Percentiles rank a stretch among this genome's conserved stretches.
These are phyloP conservation scores for Brotula barbata DNA, from an alignment of 2,797 vertebrate genomes.

Conservation along the genomic window DNA sequence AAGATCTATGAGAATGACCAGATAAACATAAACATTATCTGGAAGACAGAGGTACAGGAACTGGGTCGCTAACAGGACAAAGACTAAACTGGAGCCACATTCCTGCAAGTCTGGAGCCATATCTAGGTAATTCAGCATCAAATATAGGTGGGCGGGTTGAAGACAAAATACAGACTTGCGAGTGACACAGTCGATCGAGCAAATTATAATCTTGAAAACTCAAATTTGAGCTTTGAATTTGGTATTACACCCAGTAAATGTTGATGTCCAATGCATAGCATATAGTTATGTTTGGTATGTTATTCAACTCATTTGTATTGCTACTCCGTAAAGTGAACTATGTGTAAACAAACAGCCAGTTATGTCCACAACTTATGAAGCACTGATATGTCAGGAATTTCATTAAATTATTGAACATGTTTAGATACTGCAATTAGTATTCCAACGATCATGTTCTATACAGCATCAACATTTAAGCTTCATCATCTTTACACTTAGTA, in stretches of 20 bases:
- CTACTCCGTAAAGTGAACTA: slow-evolving; percentile 51
- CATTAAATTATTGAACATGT: slow-evolving; percentile 50
- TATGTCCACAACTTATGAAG: slow-evolving; percentile 58
- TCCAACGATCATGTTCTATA: slow-evolving; percentile 58
- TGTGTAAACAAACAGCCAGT: slow-evolving; percentile 55
- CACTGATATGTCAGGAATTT: slow-evolving; percentile 62
- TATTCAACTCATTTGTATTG: slow-evolving; percentile 62
- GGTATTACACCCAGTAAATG: slow-evolving; percentile 54
- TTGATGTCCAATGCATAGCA: slow-evolving; percentile 72
- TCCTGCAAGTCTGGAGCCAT: slow-evolving; percentile 44
- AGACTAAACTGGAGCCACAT: slow-evolving; percentile 40
- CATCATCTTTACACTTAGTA: slow-evolving; percentile 43
- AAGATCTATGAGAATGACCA: slow-evolving; percentile 69
- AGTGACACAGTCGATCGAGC: slow-evolving; percentile 48
- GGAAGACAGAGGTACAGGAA: slow-evolving; percentile 65
- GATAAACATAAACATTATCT: slow-evolving; percentile 67
- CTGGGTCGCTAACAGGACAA: slow-evolving; percentile 58
- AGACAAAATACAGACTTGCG: slow-evolving; percentile 23
- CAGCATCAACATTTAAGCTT: slow-evolving; percentile 61
- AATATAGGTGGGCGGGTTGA: slow-evolving; percentile 41
- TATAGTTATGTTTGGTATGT: slow-evolving; percentile 72
- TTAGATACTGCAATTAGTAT: slow-evolving; percentile 49
- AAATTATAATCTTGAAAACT: slow-evolving; percentile 35
- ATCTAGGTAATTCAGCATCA: slow-evolving; percentile 45
- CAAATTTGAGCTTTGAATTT: slow-evolving; percentile 58